Base-by-base conservation (phyloP, 92 coral and sea anemone genomes). In the Galaxea fascicularis region DNA sequence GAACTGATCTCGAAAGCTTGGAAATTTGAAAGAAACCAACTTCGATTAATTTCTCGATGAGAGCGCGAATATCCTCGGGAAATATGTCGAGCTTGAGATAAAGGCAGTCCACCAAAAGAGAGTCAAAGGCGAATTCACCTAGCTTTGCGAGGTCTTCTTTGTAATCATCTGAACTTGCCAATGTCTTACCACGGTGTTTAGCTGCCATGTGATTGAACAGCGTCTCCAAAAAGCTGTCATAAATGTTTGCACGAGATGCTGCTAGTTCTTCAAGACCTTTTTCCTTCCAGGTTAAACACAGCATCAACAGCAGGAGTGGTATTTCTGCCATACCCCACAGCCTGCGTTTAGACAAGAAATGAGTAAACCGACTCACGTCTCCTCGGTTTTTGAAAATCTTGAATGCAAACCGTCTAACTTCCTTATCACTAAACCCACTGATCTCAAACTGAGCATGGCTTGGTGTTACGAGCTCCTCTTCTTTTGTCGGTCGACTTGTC, bases 321-420 rank as follows among this genome's bases (percentile, higher is more conserved):
- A 78, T 78, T 45, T 45, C 71, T 17, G 83, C 83, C 45, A 78
- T 41, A 4, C 17, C 83, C 60, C 20, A 6, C 35, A 78, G 71
- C 10, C 41, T 4, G 26, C 25, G 83, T n/a, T 44, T 26, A 26
- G 5, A 0, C 5, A 78, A 4, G 44, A 30, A 78, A 0, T 17
- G 3, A 13, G 17, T 10, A 13, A 78, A 78, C 31, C 18, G 41
- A 7, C 1, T n/a, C n/a, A 13, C 20, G 47, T 9, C 44, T 15
- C 26, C 26, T 3, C 16, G 41, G 39, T 4, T 24, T 25, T 0
- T 25, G 0, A 18, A 78, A n/a, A 63, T 15, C 57, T 78, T 78
- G 13, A 11, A 2, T 7, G 83, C 69, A 47, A 78, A 78, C 31
- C 26, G 26, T 47, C 14, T 49, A 4, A 78, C 41, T 11, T 64